phyloP scores from a whole-genome alignment of 1,140 invertebrate genomes.

The Cydia splendana region DNA sequence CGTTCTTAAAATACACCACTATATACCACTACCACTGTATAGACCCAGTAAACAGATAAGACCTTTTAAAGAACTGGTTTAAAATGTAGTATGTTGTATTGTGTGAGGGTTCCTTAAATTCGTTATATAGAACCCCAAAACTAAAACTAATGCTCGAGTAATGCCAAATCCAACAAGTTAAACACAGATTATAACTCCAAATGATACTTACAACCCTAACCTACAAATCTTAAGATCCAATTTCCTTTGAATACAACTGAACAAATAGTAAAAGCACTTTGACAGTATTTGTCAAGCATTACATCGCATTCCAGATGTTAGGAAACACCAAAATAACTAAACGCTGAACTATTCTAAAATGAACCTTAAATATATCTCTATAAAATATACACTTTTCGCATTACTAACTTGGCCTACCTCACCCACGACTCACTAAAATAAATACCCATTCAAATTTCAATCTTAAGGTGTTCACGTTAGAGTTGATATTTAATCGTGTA shows the following conservation, averaged over 20 bases:
- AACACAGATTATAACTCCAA: constrained; percentile 9
- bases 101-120: background rate
- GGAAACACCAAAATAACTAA: constrained; percentile 8
- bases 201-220: background rate
- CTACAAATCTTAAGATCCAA: background rate
- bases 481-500: background rate
- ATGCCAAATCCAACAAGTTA: constrained; percentile 27
- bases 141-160: constrained; percentile 23
- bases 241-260: background rate
- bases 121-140: background rate
- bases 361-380: background rate
- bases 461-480: background rate
- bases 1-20: no score
- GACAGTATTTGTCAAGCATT: constrained; percentile 58
- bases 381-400: background rate
- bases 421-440: background rate
- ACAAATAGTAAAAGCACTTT: constrained; percentile 46
- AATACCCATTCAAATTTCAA: background rate
- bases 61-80: no score
- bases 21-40: no score
- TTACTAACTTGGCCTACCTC: background rate
- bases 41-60: no score
- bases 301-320: constrained; percentile 61
- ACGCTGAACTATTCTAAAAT: background rate
- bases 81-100: background rate